Evolutionary conservation across 2,888 invertebrate species (phyloP).

Genomic region (Anthophora plumipes): DNA sequence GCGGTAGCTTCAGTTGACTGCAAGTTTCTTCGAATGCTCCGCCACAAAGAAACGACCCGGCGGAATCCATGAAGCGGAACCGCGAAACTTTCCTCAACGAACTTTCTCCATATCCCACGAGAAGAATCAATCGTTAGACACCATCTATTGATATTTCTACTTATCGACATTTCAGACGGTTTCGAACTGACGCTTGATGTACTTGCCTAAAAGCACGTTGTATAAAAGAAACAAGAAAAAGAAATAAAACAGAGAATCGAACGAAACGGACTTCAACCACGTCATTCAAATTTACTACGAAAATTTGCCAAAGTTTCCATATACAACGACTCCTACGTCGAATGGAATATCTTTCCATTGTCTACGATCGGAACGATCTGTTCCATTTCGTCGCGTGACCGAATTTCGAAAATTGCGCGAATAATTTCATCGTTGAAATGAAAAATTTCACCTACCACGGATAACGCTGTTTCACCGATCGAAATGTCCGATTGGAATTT

Average conservation of each 20-base stretch:
- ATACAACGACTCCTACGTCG: constrained; percentile 2
- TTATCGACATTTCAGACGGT: constrained; percentile 20
- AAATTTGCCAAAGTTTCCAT: constrained; percentile 3
- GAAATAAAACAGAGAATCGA: background rate
- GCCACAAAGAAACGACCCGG: background rate
- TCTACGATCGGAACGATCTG: background rate
- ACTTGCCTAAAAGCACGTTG: background rate
- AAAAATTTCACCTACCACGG: background rate
- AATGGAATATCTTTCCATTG: background rate
- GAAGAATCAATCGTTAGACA: constrained; percentile 31
- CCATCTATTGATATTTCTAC: constrained; percentile 27
- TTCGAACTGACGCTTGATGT: background rate
- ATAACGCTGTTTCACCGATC: background rate
- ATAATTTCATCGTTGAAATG: background rate
- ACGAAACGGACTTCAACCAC: background rate
- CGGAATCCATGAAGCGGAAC: background rate
- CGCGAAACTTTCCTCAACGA: constrained; percentile 11
- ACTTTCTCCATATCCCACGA: background rate
- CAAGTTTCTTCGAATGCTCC: constrained; percentile 22
- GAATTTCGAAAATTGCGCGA: background rate
- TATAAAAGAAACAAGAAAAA: no score
- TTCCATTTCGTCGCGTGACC: no score
- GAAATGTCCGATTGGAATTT: background rate
- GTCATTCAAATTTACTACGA: constrained; percentile 30
- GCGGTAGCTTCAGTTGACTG: background rate